Evolutionary conservation across 2,113 vertebrate genomes (phyloP), one percentile per base, ranked within the genome.

Genomic region (Gadus macrocephalus): DNA sequence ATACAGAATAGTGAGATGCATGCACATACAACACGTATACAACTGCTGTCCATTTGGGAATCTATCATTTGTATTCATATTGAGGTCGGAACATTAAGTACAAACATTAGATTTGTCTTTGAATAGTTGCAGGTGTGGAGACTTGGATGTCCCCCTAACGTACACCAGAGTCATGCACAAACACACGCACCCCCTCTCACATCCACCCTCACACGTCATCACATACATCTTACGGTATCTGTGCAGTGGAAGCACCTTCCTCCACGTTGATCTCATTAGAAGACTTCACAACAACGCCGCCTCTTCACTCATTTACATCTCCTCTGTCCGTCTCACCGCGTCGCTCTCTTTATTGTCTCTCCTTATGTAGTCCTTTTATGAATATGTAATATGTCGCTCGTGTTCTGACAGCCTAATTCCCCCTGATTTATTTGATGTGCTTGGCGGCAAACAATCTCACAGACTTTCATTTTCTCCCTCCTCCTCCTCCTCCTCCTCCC

Each of bases 301-400:
- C 25, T 60, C 27, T 49, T 25, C 31, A 35, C n/a, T 58, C 6
- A 22, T 64, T 55, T 55, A 71, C 56, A 35, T 27, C 31, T 35
- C 20, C 17, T 61, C 17, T 27, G 6, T 59, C 19, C 62, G 27
- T 68, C 15, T n/a, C 49, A 12, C 4, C n/a, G 5, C n/a, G 31
- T 7, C 38, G 56, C 66, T 62, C 2, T 60, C 35, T 67, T 61
- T 16, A 38, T 27, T 62, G 55, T 55, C 35, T 15, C 61, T 63
- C 0, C 2, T 59, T 71, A 68, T 22, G 49, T 74, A 38, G 38
- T 55, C 20, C 28, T 59, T 31, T 7, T 12, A 68, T 68, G 53
- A 68, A 68, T 68, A 68, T 68, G 73, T 61, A 69, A 68, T 71
- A 68, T 59, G 58, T 27, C 67, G 69, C 70, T 78, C 42, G 66